These are phyloP conservation scores for Aphrocallistes beatrix DNA, from an alignment of 37 sponge, comb jelly and placozoan species.

Conservation along the genomic window DNA sequence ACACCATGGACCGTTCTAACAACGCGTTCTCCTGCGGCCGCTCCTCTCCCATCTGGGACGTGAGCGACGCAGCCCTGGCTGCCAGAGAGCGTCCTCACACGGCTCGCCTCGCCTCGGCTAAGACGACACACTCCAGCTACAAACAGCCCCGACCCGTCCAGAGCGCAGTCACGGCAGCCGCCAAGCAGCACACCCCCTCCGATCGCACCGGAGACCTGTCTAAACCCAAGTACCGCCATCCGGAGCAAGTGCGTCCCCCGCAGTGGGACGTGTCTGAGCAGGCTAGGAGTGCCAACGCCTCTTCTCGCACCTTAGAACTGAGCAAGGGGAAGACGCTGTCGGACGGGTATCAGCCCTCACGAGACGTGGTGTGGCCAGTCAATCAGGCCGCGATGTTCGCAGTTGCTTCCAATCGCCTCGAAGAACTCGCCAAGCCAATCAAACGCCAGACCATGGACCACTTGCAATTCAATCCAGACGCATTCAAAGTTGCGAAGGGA, in stretches of 20 bases:
- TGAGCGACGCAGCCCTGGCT: constrained; percentile 28
- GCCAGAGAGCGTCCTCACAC: constrained; percentile 45
- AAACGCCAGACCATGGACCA: constrained; percentile 86
- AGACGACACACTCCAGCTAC: constrained; percentile 44
- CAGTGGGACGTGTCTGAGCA: constrained; percentile 46
- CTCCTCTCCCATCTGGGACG: constrained; percentile 47
- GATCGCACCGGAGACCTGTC: constrained; percentile 30
- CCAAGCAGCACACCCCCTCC: constrained; percentile 31
- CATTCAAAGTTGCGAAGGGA: constrained; percentile 63
- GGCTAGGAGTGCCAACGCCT: constrained; percentile 41
- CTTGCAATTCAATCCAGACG: constrained; percentile 91
- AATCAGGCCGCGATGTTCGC: constrained; percentile 45
- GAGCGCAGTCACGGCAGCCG: constrained; percentile 42
- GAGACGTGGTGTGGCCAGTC: constrained; percentile 56
- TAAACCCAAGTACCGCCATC: constrained; percentile 36
- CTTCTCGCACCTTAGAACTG: constrained; percentile 54
- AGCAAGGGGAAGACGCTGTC: constrained; percentile 52
- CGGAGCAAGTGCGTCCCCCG: constrained; percentile 61
- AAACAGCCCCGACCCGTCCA: constrained; percentile 52
- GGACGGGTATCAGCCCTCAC: constrained; percentile 66
- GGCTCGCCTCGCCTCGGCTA: constrained; percentile 57
- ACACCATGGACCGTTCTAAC: constrained; percentile 19
- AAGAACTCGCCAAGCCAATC: constrained; percentile 73
- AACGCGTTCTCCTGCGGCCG: constrained; percentile 47
- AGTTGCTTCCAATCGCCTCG: constrained; percentile 59